Evolutionary conservation across 2,797 vertebrate species (phyloP).

Genomic region (Sebastes itinus): DNA sequence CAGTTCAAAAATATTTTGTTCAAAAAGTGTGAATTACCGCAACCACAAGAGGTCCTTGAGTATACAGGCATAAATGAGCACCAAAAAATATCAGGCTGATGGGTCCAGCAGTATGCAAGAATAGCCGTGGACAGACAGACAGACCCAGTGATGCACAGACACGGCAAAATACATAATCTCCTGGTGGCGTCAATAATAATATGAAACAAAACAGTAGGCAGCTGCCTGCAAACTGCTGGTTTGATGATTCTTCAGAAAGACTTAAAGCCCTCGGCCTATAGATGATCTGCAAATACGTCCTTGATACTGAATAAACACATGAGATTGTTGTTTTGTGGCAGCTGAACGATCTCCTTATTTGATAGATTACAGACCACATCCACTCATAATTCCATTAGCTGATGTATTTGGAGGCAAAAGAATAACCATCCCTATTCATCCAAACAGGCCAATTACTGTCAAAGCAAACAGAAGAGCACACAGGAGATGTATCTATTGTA

Average conservation of each 20-base stretch:
- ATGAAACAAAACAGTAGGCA: background rate
- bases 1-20: too few species aligned
- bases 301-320: background rate
- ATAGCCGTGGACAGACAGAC: too few species aligned
- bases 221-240: background rate
- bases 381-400: constrained; percentile 46
- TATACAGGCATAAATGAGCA: too few species aligned
- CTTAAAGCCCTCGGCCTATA: background rate
- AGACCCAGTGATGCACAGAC: too few species aligned
- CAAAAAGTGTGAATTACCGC: too few species aligned
- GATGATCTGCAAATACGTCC: constrained; percentile 15
- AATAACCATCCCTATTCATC: constrained; percentile 28
- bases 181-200: background rate
- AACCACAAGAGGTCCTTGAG: too few species aligned
- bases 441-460: constrained; percentile 19
- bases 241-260: background rate
- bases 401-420: constrained; percentile 40
- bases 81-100: too few species aligned
- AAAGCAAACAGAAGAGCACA: constrained; percentile 25
- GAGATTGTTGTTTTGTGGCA: constrained; percentile 23
- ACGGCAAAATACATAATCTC: too few species aligned
- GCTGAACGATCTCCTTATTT: constrained; percentile 16
- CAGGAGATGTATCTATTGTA: background rate
- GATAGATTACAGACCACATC: constrained; percentile 42
- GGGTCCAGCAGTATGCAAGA: too few species aligned